Conservation (phyloP, 2,888 invertebrate genomes). For the Sarcophaga variegata region DNA sequence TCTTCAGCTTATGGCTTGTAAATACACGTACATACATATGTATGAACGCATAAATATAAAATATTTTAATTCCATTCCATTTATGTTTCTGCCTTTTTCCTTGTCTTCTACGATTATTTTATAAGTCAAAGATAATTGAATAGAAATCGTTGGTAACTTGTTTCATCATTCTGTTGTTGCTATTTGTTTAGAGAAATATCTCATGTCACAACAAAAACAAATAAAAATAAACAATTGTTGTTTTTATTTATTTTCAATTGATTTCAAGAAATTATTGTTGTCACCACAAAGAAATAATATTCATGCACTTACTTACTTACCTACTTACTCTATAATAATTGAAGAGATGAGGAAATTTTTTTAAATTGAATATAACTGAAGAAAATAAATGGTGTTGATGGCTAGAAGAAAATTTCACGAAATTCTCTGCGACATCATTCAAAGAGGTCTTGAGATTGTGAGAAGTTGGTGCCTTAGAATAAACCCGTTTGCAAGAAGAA, state of each 20-base stretch:
- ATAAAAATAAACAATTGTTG: not conserved
- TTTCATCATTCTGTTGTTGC: not conserved
- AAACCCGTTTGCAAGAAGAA: too few species aligned
- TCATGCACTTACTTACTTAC: not conserved
- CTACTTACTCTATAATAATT: not conserved
- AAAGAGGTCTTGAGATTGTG: too few species aligned
- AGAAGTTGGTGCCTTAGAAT: too few species aligned
- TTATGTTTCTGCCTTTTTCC: not conserved
- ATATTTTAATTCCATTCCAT: not conserved
- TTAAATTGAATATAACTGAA: too few species aligned
- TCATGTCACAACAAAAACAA: not conserved
- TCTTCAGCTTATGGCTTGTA: conserved; percentile 40
- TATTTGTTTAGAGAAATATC: conserved; percentile 7
- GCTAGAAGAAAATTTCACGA: too few species aligned
- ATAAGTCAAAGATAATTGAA: not conserved
- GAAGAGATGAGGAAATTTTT: too few species aligned
- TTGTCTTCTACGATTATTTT: not conserved
- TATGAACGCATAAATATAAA: conserved; percentile 8
- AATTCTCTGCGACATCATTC: too few species aligned
- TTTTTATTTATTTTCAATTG: conserved; percentile 12
- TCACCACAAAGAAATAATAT: not conserved
- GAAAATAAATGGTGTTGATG: too few species aligned
- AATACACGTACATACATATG: not conserved
- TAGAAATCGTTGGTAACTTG: not conserved
- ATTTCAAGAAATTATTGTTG: conserved; percentile 1